Evolutionary conservation across 2,113 vertebrate genomes (phyloP).

Genomic region (Stegostoma tigrinum): DNA sequence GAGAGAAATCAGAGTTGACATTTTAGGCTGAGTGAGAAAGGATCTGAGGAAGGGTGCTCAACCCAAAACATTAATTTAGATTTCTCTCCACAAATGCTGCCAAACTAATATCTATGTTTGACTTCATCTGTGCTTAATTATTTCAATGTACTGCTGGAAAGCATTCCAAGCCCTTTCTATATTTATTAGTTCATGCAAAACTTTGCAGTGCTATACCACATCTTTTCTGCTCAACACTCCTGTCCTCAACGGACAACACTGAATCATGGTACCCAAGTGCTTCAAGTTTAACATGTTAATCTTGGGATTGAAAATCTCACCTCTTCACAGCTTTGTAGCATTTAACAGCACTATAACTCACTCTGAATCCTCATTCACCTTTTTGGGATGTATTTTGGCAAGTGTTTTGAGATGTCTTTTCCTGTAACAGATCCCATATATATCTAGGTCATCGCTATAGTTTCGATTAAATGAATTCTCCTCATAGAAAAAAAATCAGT

Average conservation of each 20-base stretch:
- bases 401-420: neutral
- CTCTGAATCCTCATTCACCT: neutral
- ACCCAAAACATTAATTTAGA: no score
- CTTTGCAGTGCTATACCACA: neutral
- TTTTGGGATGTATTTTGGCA: neutral
- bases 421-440: neutral
- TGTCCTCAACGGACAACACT: neutral
- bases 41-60: no score
- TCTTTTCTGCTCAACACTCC: neutral
- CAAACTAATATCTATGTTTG: neutral
- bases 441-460: neutral
- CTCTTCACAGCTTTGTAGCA: neutral
- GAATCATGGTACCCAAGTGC: neutral
- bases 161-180: neutral
- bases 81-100: no score
- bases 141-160: neutral
- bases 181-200: neutral
- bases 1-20: no score
- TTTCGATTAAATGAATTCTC: neutral
- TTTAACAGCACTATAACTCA: neutral
- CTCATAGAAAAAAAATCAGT: neutral
- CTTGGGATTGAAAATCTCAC: neutral
- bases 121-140: neutral
- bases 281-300: neutral
- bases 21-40: no score